These are phyloP conservation scores for Suillia variegata DNA, from an alignment of 2,888 invertebrate genomes.

Conservation along the genomic window DNA sequence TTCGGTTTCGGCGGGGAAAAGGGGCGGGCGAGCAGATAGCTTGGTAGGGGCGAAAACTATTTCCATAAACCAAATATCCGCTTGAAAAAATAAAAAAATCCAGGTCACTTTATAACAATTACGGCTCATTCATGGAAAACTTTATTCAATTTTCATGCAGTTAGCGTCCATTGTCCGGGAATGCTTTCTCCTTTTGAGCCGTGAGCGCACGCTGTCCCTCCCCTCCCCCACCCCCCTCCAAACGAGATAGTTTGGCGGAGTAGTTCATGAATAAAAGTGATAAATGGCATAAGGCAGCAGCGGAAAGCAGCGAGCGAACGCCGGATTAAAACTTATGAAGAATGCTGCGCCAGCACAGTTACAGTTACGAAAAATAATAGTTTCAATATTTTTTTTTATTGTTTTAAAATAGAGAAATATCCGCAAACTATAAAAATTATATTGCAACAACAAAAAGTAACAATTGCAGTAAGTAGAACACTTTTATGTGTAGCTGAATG, in stretches of 20 bases:
- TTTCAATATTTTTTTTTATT: too few species aligned
- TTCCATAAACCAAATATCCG: slow-evolving; percentile 34
- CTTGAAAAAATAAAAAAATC: slow-evolving; percentile 23
- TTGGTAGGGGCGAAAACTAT: too few species aligned
- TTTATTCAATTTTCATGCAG: slow-evolving; percentile 23
- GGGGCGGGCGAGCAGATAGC: too few species aligned
- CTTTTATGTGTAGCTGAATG: too few species aligned
- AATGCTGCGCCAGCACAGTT: background rate
- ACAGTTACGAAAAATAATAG: too few species aligned
- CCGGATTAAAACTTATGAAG: background rate
- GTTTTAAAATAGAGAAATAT: too few species aligned
- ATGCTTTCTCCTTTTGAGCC: background rate
- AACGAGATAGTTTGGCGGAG: background rate
- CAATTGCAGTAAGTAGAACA: too few species aligned
- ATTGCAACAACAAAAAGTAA: too few species aligned
- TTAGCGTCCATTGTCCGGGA: slow-evolving; percentile 5
- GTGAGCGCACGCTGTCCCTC: too few species aligned
- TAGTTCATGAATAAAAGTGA: background rate
- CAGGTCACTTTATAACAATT: slow-evolving; percentile 37
- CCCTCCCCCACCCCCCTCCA: too few species aligned
- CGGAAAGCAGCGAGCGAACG: background rate
- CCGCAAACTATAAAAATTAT: too few species aligned
- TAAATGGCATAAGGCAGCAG: background rate
- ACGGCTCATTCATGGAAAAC: slow-evolving; percentile 29
- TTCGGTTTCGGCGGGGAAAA: slow-evolving; percentile 7